Evolutionary conservation across 2,888 invertebrate species (phyloP).

Genomic region (Erynnis tages): DNA sequence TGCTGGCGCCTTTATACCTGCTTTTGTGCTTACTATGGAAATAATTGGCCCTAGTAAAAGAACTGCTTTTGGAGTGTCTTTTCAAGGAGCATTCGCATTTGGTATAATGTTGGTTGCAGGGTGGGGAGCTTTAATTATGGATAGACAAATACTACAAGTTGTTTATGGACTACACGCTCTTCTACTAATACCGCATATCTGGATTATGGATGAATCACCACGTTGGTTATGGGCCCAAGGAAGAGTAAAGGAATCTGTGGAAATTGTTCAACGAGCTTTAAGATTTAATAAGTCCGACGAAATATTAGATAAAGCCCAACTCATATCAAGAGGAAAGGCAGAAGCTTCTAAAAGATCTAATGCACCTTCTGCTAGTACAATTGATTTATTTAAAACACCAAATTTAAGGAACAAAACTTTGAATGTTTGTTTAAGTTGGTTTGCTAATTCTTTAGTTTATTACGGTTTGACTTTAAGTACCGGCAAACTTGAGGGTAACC

Average conservation of each 20-base stretch:
- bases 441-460: constrained; percentile 93
- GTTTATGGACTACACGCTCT: constrained; percentile 89
- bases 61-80: constrained; percentile 90
- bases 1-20: constrained; percentile 87
- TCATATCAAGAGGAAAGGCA: constrained; percentile 83
- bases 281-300: constrained; percentile 85
- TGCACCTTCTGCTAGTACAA: constrained; percentile 78
- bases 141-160: constrained; percentile 88
- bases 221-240: constrained; percentile 95
- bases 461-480: constrained; percentile 92
- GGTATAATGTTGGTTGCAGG: constrained; percentile 92
- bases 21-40: constrained; percentile 90
- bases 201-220: constrained; percentile 94
- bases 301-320: constrained; percentile 83
- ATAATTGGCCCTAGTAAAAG: constrained; percentile 90
- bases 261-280: constrained; percentile 88
- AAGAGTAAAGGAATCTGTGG: constrained; percentile 85
- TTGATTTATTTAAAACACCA: constrained; percentile 90
- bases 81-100: constrained; percentile 88
- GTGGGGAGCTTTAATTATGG: constrained; percentile 89
- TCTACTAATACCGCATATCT: constrained; percentile 89
- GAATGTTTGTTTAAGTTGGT: constrained; percentile 92
- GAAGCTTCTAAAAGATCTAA: constrained; percentile 62
- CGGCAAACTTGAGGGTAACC: constrained; percentile 90
- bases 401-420: constrained; percentile 89